These are phyloP conservation scores for Caenorhabditis zanzibari DNA, from an alignment of 2,888 invertebrate species.

Conservation along the genomic window DNA sequence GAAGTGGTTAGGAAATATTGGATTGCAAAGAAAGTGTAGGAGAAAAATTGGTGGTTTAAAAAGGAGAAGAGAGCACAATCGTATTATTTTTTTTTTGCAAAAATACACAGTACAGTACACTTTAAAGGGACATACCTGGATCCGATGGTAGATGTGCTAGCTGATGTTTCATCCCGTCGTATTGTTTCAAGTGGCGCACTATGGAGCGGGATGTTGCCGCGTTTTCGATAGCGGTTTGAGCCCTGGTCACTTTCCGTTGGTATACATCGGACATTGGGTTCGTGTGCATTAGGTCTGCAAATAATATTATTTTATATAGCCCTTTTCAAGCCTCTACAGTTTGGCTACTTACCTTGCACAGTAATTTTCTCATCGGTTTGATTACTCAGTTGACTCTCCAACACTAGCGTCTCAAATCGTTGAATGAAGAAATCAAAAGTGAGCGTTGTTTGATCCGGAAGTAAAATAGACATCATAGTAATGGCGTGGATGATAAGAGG, in stretches of 20 bases:
- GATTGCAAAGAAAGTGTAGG: conserved; percentile 4
- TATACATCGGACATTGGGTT: conserved; percentile 92
- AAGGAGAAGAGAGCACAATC: no score
- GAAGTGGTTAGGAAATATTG: background rate
- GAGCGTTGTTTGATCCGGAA: conserved; percentile 92
- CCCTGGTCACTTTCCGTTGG: conserved; percentile 88
- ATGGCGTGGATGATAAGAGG: conserved; percentile 97
- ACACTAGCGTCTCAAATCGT: conserved; percentile 94
- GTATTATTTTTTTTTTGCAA: no score
- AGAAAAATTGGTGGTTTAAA: background rate
- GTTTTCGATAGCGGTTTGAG: conserved; percentile 82
- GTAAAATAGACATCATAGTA: conserved; percentile 94
- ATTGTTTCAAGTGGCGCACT: conserved; percentile 76
- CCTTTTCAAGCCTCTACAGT: no score
- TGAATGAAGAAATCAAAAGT: conserved; percentile 96
- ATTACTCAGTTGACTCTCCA: conserved; percentile 92
- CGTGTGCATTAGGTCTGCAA: conserved; percentile 91
- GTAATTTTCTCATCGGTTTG: conserved; percentile 75
- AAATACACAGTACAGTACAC: no score
- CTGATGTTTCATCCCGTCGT: conserved; percentile 81
- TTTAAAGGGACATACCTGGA: conserved; percentile 69
- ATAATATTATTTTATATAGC: no score
- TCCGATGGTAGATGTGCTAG: conserved; percentile 67
- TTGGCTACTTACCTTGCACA: conserved; percentile 74
- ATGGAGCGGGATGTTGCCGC: conserved; percentile 87